Base-by-base conservation (phyloP, 2,113 vertebrate species). In the Chionis minor region DNA sequence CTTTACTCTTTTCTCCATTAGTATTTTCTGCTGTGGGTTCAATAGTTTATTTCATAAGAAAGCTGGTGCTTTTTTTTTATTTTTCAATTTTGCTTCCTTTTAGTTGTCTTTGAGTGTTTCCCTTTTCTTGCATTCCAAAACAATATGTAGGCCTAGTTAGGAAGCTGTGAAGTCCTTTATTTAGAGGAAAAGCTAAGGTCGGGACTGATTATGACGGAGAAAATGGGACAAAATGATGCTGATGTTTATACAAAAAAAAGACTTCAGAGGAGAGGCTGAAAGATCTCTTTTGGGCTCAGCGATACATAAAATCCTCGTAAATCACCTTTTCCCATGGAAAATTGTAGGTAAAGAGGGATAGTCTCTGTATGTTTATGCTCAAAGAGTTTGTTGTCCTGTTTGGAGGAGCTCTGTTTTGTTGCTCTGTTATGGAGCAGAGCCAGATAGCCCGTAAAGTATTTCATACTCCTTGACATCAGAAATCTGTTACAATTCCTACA, bases 401-500 rank as follows among this genome's bases (percentile, higher is more conserved):
- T 58, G 72, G 21, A 86, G 33, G 9, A 77, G 66, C 10, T 95
- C 51, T 80, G 33, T 55, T 88, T 74, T 69, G 19, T 69, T 79
- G 24, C 21, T 16, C 65, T 81, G 38, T 38, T 63, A 56, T 7
- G 54, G 27, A 71, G 40, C 55, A 94, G 72, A 86, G 16, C 14
- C 19, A 49, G 23, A 40, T 47, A 92, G 47, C 27, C 28, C 80
- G 6, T 75, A 38, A 88, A 38, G 28, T 88, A 33, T 92, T 96
- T 77, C 38, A 28, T 78, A 84, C 52, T 79, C 35, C 45, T 80
- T 85, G 38, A 30, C 26, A 75, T 86, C 54, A 81, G 58, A 93
- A 96, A 93, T 91, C n/a, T 81, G 38, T 93, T 91, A 40, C 30
- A 54, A 91, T 85, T 94, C 85, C 88, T 81, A 74, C 42, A 59